phyloP scores from a whole-genome alignment of 2,797 vertebrate genomes.

The Podargus strigoides region DNA sequence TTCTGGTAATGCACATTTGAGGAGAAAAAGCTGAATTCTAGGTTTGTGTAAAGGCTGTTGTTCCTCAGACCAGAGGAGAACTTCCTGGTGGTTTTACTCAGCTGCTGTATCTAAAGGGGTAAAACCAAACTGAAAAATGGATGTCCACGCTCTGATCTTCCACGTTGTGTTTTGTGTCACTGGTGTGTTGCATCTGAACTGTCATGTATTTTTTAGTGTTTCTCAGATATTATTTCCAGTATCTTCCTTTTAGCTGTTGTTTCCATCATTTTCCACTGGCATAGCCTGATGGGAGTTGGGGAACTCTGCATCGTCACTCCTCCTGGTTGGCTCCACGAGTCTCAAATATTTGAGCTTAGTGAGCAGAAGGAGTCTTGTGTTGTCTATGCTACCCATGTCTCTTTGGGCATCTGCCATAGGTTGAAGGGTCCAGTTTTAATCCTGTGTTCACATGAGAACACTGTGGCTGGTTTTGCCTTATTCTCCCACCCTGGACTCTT shows the following conservation, averaged over 20 bases:
- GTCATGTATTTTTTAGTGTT: not conserved
- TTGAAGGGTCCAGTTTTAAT: not conserved
- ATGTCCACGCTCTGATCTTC: not conserved
- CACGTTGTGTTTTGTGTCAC: accelerated
- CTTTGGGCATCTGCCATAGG: not conserved
- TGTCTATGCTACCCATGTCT: accelerated
- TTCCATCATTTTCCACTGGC: not conserved
- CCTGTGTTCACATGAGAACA: not conserved
- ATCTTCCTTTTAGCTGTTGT: not conserved
- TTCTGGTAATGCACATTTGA: not conserved
- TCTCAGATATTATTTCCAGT: not conserved
- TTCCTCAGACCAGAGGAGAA: not conserved
- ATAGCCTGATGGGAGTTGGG: not conserved
- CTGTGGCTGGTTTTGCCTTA: not conserved
- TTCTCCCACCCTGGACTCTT: not conserved
- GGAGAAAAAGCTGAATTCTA: not conserved
- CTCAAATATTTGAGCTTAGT: not conserved
- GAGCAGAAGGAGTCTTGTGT: not conserved
- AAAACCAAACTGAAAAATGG: not conserved
- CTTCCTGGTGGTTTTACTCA: not conserved
- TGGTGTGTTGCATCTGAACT: not conserved
- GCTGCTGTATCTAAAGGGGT: not conserved
- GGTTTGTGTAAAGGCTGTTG: not conserved
- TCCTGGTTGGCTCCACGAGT: not conserved
- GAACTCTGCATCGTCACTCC: not conserved